These are phyloP conservation scores for Hydraecia micacea DNA, from an alignment of 2,888 invertebrate genomes.

Conservation along the genomic window DNA sequence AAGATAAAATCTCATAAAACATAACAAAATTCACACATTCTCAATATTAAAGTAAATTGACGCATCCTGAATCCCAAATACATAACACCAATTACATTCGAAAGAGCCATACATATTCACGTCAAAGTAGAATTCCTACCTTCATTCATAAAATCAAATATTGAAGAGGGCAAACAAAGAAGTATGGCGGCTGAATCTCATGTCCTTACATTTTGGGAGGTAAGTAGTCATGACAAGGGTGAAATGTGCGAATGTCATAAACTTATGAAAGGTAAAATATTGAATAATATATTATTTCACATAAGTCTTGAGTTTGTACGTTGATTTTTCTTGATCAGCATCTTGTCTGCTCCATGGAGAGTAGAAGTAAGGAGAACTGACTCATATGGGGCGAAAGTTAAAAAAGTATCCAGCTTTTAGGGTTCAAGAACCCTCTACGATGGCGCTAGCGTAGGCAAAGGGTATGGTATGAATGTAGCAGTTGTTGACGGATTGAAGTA, in stretches of 20 bases:
- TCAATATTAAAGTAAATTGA: background rate
- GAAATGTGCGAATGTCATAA: slow-evolving; percentile 59
- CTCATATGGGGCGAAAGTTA: no score
- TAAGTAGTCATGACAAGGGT: slow-evolving; percentile 63
- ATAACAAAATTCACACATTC: background rate
- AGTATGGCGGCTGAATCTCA: slow-evolving; percentile 39
- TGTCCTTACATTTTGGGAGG: slow-evolving; percentile 46
- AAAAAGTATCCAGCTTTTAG: no score
- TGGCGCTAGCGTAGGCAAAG: no score
- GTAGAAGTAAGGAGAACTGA: no score
- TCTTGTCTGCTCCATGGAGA: background rate
- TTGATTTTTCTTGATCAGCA: slow-evolving; percentile 43
- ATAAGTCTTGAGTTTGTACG: slow-evolving; percentile 17
- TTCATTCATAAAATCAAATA: slow-evolving; percentile 60
- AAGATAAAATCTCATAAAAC: background rate
- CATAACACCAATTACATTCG: slow-evolving; percentile 34
- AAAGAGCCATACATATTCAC: slow-evolving; percentile 9
- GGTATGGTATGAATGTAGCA: no score
- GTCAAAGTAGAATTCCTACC: slow-evolving; percentile 22
- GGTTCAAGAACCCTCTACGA: no score
- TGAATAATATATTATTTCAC: slow-evolving; percentile 59
- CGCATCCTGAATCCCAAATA: background rate
- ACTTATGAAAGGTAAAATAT: slow-evolving; percentile 52
- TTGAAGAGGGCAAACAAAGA: slow-evolving; percentile 53
- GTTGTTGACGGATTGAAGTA: no score